A percentile compares a stretch with the other conserved stretches of the same genome.
These are phyloP conservation scores for Oncorhynchus nerka DNA, from an alignment of 2,113 vertebrate genomes.

Conservation along the genomic window DNA sequence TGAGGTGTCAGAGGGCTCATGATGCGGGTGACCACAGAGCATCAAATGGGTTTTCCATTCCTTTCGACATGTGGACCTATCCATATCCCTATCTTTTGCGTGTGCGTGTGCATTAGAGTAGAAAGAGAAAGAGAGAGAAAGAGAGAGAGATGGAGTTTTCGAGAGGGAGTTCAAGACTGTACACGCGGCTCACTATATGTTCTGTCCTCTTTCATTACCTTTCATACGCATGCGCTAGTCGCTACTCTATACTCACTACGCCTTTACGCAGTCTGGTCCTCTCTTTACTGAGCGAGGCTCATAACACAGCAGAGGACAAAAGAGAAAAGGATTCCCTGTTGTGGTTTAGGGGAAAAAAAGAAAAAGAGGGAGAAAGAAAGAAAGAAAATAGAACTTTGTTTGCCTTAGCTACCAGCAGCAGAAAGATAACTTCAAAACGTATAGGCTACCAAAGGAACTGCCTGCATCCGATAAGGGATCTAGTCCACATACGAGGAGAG, in stretches of 20 bases:
- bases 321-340: constrained; percentile 19
- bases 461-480: constrained; percentile 74
- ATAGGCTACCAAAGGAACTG: constrained; percentile 47
- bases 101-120: no score
- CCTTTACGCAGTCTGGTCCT: constrained; percentile 20
- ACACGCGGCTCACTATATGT: not conserved
- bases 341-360: constrained; percentile 35
- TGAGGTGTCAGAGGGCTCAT: no score
- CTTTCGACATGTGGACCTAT: no score
- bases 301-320: constrained; percentile 14
- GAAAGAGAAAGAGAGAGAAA: no score
- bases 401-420: constrained; percentile 66
- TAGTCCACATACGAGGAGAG: constrained; percentile 56
- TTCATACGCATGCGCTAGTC: not conserved
- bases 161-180: not conserved
- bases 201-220: not conserved
- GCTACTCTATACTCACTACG: not conserved
- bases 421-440: constrained; percentile 51
- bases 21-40: no score
- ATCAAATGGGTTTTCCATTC: no score
- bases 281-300: constrained; percentile 25
- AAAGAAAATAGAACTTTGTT: constrained; percentile 53
- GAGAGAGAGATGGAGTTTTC: no score
- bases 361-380: constrained; percentile 36
- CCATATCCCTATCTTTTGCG: no score